phyloP scores from a whole-genome alignment of 2,888 invertebrate genomes.

The Coecobrya sp. region DNA sequence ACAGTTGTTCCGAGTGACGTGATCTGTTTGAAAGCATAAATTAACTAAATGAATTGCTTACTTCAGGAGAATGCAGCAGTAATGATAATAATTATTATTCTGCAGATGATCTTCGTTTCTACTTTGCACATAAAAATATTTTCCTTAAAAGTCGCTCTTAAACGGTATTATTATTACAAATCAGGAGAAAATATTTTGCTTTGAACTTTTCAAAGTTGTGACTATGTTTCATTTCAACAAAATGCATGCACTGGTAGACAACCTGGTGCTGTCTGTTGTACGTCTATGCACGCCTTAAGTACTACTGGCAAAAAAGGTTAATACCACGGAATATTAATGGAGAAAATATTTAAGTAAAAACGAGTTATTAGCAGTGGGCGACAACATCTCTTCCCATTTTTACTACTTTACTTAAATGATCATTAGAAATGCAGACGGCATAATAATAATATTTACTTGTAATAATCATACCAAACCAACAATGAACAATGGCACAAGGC shows the following conservation, averaged over 20 bases:
- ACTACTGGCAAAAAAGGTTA: not conserved
- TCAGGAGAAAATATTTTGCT: slow-evolving; percentile 36
- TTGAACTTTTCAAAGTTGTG: not conserved
- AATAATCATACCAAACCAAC: not conserved
- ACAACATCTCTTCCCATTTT: slow-evolving; percentile 46
- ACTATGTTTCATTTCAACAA: slow-evolving; percentile 26
- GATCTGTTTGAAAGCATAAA: slow-evolving; percentile 37
- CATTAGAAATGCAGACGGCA: slow-evolving; percentile 61
- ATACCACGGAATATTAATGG: slow-evolving; percentile 18
- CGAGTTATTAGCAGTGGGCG: slow-evolving; percentile 68
- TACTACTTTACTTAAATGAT: slow-evolving; percentile 41
- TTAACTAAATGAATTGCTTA: slow-evolving; percentile 30
- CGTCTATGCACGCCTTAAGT: not conserved
- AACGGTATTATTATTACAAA: slow-evolving; percentile 9
- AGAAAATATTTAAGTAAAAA: slow-evolving; percentile 51
- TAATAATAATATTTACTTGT: slow-evolving; percentile 10
- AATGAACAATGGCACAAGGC: not conserved
- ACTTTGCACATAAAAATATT: slow-evolving; percentile 17
- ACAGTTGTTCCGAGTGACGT: slow-evolving; percentile 49
- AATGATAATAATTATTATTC: slow-evolving; percentile 27
- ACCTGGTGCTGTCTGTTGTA: not conserved
- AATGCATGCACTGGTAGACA: slow-evolving; percentile 16
- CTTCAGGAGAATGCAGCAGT: not conserved
- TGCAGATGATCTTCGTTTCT: not conserved
- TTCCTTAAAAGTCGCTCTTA: slow-evolving; percentile 16